Conservation (phyloP, 2,888 invertebrate genomes). For the Phanerotoma sp. region DNA sequence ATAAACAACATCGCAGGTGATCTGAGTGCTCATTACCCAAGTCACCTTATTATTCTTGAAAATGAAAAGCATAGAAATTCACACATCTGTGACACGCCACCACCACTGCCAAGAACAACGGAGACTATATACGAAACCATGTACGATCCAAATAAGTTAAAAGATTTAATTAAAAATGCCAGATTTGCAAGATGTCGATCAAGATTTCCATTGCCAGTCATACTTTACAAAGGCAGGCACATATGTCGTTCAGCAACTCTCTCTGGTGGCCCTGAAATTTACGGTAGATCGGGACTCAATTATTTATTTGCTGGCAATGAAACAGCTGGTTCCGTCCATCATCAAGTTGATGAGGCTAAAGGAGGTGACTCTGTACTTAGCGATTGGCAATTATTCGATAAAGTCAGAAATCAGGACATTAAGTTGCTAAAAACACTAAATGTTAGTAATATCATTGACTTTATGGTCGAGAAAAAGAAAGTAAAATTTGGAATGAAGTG, state of each 20-base stretch:
- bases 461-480: constrained; percentile 85
- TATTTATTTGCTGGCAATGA: constrained; percentile 60
- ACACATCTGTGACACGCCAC: constrained; percentile 44
- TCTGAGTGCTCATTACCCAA: constrained; percentile 72
- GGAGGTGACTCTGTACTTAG: constrained; percentile 43
- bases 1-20: constrained; percentile 69
- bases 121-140: constrained; percentile 64
- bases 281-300: constrained; percentile 67
- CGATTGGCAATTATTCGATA: constrained; percentile 65
- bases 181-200: constrained; percentile 74
- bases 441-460: constrained; percentile 74
- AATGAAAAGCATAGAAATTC: constrained; percentile 58
- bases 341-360: constrained; percentile 41
- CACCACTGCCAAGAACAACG: constrained; percentile 48
- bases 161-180: constrained; percentile 68
- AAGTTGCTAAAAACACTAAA: constrained; percentile 69
- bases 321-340: constrained; percentile 26
- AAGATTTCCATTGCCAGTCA: constrained; percentile 76
- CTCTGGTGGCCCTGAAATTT: constrained; percentile 73
- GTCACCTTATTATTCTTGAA: constrained; percentile 68
- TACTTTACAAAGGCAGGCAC: constrained; percentile 72
- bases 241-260: constrained; percentile 75
- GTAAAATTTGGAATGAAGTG: constrained; percentile 79
- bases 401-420: constrained; percentile 69
- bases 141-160: constrained; percentile 62